Evolutionary conservation across 2,888 invertebrate genomes (phyloP), one percentile per base, ranked within the genome.

Genomic region (Pristionchus mayeri): DNA sequence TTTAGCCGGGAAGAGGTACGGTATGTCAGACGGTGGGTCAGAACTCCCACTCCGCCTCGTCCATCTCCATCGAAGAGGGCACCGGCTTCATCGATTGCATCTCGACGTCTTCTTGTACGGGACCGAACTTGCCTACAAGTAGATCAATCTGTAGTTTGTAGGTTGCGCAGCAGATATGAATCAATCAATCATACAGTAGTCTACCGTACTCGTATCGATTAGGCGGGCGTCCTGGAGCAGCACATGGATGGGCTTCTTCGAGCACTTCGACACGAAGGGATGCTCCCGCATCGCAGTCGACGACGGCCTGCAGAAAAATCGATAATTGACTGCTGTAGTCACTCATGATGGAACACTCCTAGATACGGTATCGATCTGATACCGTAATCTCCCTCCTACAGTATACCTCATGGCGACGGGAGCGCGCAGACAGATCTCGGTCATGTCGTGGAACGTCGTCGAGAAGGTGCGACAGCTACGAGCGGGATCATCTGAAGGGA

Each of bases 381-480:
- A 63, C 63, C 3, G 63, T 11, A 44, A 63, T 9, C 67, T 27
- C n/a, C 16, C 54, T 18, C 21, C 37, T 67, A 67, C 67, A 34
- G 48, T 48, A 76, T 80, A 80, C 80, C 80, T 80, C 37, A 37
- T 40, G 3, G 54, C 37, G 40, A 80, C 80, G 44, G 54, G 24
- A 6, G 79, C 80, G n/a, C 84, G n/a, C 21, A 85, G 63, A n/a
- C 86, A 85, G 50, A 84, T 82, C 48, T 83, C 84, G 18, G 84
- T 75, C 18, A 85, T 67, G 57, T 86, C 85, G 71, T 86, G 86
- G 80, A 85, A 84, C 30, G 81, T 34, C 21, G 44, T 44, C 40
- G 85, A 48, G 71, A 86, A 75, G 13, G 71, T 75, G 34, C 86
- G 84, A 50, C 50, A 50, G 44, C 48, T 60, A 48, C 78, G 85